phyloP scores from a whole-genome alignment of 2,888 invertebrate species.

The Odontothrips loti region DNA sequence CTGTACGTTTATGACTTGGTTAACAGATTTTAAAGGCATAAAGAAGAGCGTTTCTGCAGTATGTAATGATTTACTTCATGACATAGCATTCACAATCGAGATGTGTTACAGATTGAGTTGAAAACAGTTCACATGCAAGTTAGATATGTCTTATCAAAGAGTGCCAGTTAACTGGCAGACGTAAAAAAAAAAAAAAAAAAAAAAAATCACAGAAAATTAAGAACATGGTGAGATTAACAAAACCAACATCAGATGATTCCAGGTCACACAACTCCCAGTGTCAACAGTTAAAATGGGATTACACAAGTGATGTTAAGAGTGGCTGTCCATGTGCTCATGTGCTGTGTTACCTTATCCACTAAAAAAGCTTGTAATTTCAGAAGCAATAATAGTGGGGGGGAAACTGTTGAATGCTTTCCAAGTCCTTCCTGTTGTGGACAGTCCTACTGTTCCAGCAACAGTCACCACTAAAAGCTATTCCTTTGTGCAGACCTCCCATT shows the following conservation, averaged over 20 bases:
- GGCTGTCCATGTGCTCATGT: neutral
- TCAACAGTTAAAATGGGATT: neutral
- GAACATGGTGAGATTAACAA: conserved; percentile 13
- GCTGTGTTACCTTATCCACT: too few species aligned
- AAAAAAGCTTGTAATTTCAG: too few species aligned
- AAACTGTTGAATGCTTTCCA: too few species aligned
- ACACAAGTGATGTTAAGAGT: neutral
- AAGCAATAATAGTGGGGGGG: too few species aligned
- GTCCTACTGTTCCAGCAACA: too few species aligned
- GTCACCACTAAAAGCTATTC: too few species aligned
- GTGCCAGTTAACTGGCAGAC: neutral
- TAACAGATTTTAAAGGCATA: neutral
- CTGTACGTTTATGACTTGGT: too few species aligned
- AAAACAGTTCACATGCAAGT: conserved; percentile 17
- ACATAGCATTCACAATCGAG: conserved; percentile 19
- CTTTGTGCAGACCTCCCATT: too few species aligned
- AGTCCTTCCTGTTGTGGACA: too few species aligned
- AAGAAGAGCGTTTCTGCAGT: too few species aligned
- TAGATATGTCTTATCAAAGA: conserved; percentile 16
- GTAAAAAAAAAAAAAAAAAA: neutral
- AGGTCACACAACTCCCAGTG: conserved; percentile 2
- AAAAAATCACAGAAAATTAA: conserved; percentile 23
- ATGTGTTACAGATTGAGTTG: neutral
- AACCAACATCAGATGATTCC: neutral
- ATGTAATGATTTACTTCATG: conserved; percentile 5